A percentile compares a stretch with the other conserved stretches of the same genome.
phyloP scores from a whole-genome alignment of 2,113 vertebrate genomes.

The Cariama cristata region DNA sequence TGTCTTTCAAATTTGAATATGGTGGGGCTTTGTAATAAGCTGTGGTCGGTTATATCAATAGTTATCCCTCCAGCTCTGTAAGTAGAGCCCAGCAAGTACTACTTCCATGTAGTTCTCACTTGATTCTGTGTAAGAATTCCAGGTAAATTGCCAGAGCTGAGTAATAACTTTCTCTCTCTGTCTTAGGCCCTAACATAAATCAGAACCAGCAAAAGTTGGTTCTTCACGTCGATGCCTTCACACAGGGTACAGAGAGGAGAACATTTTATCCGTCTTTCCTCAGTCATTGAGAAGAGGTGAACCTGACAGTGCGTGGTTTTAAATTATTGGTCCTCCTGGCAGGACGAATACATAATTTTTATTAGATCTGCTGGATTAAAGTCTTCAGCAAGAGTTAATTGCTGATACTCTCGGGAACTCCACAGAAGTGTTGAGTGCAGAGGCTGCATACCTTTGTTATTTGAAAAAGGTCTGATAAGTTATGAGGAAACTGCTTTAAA shows the following conservation, averaged over 20 bases:
- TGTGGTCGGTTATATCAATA: not conserved
- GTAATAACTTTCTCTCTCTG: not conserved
- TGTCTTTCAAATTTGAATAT: not conserved
- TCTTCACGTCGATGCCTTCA: not conserved
- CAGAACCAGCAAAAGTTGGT: not conserved
- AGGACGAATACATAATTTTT: not conserved
- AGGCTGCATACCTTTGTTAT: slow-evolving; percentile 31
- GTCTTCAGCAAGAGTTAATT: slow-evolving; percentile 13
- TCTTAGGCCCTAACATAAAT: not conserved
- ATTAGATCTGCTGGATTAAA: not conserved
- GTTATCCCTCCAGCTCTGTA: not conserved
- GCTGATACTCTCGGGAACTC: not conserved
- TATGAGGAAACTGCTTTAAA: slow-evolving; percentile 5
- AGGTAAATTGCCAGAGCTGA: not conserved
- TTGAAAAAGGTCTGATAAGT: not conserved
- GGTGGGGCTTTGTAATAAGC: not conserved
- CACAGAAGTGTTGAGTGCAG: not conserved
- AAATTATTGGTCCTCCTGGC: not conserved
- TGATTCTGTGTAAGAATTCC: not conserved
- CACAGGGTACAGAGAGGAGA: not conserved
- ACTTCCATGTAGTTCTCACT: not conserved
- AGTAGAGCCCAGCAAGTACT: not conserved
- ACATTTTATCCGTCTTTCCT: not conserved
- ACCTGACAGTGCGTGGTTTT: not conserved
- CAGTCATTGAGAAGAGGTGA: not conserved